Percentiles rank a stretch among this genome's conserved stretches.
Conservation (phyloP, 2,113 vertebrate genomes). For the Saimiri boliviensis region DNA sequence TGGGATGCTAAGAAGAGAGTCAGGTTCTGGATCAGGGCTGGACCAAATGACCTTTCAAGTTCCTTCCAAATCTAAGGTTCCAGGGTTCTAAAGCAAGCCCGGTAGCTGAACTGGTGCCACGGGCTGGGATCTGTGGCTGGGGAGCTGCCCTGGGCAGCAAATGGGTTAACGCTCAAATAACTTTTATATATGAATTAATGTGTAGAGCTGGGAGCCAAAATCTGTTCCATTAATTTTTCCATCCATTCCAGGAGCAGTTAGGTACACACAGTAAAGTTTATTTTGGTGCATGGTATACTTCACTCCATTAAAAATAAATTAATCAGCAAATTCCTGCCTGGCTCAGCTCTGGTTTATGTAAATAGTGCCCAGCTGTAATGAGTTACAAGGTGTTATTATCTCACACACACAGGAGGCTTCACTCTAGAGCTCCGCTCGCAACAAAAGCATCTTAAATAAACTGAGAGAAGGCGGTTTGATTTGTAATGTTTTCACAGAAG, state of each 20-base stretch:
- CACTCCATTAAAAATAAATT: slow-evolving; percentile 92
- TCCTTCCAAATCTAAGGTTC: slow-evolving; percentile 3
- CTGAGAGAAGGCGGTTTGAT: slow-evolving; percentile 86
- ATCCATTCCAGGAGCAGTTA: slow-evolving; percentile 89
- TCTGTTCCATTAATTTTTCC: slow-evolving; percentile 90
- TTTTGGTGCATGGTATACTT: slow-evolving; percentile 91
- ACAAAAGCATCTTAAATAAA: slow-evolving; percentile 92
- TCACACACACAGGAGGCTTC: slow-evolving; percentile 87
- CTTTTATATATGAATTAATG: slow-evolving; percentile 88
- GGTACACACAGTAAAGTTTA: slow-evolving; percentile 90
- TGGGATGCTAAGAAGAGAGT: not conserved
- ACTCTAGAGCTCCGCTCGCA: slow-evolving; percentile 85
- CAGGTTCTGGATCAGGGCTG: not conserved
- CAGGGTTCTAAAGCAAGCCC: slow-evolving; percentile 57
- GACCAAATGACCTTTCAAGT: not conserved
- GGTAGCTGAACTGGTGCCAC: slow-evolving; percentile 34
- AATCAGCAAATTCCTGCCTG: slow-evolving; percentile 91
- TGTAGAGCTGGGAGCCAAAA: slow-evolving; percentile 86
- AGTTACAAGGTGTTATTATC: slow-evolving; percentile 90
- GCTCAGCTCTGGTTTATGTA: slow-evolving; percentile 88
- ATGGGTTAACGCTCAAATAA: slow-evolving; percentile 85
- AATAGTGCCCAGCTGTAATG: slow-evolving; percentile 89
- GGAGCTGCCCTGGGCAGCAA: slow-evolving; percentile 78
- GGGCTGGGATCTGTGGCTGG: slow-evolving; percentile 44
- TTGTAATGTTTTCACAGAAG: slow-evolving; percentile 89